Percentiles rank a stretch among this genome's conserved stretches.
Conservation (phyloP, 2,888 invertebrate genomes). For the Lasioglossum figueresi region DNA sequence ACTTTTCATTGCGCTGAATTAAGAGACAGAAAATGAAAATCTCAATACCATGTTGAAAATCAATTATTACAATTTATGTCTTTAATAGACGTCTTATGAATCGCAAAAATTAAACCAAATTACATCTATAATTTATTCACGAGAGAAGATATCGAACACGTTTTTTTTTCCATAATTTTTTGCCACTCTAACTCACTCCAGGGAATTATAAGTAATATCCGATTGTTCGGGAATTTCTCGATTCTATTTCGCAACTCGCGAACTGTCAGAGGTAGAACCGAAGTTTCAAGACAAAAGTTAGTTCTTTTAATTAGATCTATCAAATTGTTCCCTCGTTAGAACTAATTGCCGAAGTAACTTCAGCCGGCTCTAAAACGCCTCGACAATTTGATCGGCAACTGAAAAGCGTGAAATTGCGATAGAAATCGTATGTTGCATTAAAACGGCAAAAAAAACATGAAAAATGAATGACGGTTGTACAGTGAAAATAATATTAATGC, state of each 20-base stretch:
- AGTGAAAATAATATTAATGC: not conserved
- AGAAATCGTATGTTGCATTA: not conserved
- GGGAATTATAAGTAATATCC: not conserved
- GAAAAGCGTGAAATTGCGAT: not conserved
- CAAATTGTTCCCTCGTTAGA: not conserved
- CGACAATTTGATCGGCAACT: not conserved
- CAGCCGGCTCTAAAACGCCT: not conserved
- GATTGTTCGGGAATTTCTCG: not conserved
- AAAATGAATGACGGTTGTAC: not conserved
- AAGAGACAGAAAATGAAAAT: not conserved
- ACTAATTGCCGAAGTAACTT: not conserved
- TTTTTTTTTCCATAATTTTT: not conserved
- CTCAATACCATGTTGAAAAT: not conserved
- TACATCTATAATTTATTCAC: not conserved
- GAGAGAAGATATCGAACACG: not conserved
- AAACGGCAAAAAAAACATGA: not conserved
- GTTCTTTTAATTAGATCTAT: not conserved
- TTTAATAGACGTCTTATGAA: not conserved
- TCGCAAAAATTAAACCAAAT: not conserved
- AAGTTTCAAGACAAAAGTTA: not conserved
- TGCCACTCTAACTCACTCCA: not conserved
- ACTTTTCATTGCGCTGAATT: not conserved
- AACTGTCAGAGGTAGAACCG: not conserved
- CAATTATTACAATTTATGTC: not conserved
- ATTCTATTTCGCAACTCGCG: not conserved